A percentile compares a stretch with the other conserved stretches of the same genome.
These are phyloP conservation scores for Exocentrus adspersus DNA, from an alignment of 2,888 invertebrate genomes.

Conservation along the genomic window DNA sequence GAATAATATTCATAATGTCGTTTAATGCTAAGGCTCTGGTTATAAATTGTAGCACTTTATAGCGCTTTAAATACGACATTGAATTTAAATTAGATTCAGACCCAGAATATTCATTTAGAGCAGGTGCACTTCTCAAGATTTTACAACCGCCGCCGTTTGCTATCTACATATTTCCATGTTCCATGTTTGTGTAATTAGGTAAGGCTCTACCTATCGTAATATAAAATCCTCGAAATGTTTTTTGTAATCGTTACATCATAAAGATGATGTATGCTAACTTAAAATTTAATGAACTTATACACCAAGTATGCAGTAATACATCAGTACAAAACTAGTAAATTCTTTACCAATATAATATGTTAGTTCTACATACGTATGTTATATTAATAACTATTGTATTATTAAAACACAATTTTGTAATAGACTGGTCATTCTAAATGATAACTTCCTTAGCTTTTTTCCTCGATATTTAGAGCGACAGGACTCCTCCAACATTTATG, in stretches of 20 bases:
- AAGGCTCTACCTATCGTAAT: not conserved
- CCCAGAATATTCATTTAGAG: not conserved
- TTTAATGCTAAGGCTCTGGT: not conserved
- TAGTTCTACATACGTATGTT: too few species aligned
- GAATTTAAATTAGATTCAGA: constrained; percentile 9
- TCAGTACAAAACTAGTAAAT: too few species aligned
- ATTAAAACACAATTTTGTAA: too few species aligned
- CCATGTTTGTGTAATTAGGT: constrained; percentile 6
- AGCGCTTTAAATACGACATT: constrained; percentile 3
- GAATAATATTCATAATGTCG: constrained; percentile 13
- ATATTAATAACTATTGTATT: too few species aligned
- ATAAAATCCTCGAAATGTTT: not conserved
- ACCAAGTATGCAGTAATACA: too few species aligned
- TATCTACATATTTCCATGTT: not conserved
- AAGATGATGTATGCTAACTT: too few species aligned
- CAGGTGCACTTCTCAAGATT: constrained; percentile 11
- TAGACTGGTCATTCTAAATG: too few species aligned
- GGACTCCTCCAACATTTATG: too few species aligned
- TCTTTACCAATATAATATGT: too few species aligned
- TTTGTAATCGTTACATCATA: not conserved
- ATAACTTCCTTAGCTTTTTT: too few species aligned
- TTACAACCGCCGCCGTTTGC: not conserved
- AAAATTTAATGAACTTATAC: too few species aligned
- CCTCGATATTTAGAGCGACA: too few species aligned
- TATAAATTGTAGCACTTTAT: constrained; percentile 17